Evolutionary conservation across 2,888 invertebrate species (phyloP).

Genomic region (Cheiracanthium punctorium): DNA sequence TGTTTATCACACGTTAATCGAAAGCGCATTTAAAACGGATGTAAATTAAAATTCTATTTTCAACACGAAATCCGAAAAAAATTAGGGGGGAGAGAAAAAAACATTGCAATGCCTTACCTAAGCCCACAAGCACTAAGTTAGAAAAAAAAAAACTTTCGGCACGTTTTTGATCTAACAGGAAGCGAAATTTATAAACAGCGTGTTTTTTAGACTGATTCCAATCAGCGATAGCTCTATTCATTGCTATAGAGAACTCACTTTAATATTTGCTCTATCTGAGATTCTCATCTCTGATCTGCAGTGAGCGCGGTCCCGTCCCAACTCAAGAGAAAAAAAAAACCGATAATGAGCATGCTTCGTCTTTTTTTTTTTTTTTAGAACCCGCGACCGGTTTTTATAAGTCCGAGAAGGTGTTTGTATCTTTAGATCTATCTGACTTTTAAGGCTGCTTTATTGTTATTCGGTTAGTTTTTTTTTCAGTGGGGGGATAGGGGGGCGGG

Average conservation of each 20-base stretch:
- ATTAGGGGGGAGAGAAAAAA: no score
- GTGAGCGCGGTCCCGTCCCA: not conserved
- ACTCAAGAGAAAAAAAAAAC: not conserved
- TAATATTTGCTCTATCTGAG: slow-evolving; percentile 56
- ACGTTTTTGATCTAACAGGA: slow-evolving; percentile 60
- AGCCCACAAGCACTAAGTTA: no score
- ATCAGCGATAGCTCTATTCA: slow-evolving; percentile 42
- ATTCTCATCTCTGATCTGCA: slow-evolving; percentile 35
- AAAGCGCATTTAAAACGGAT: no score
- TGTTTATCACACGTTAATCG: no score
- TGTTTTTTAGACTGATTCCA: slow-evolving; percentile 41
- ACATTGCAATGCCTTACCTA: no score
- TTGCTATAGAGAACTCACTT: slow-evolving; percentile 45
- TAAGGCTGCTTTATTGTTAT: slow-evolving; percentile 54
- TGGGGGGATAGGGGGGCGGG: not conserved
- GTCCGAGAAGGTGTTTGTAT: not conserved
- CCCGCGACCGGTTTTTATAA: not conserved
- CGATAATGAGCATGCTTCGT: not conserved
- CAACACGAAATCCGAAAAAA: no score
- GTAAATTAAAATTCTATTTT: no score
- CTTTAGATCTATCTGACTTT: slow-evolving; percentile 29
- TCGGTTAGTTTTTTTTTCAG: slow-evolving; percentile 18
- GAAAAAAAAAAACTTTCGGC: slow-evolving; percentile 43
- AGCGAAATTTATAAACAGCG: slow-evolving; percentile 60
- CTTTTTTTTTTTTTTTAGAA: not conserved